Conservation (phyloP, 1,140 invertebrate species). For the Bombus superbus region DNA sequence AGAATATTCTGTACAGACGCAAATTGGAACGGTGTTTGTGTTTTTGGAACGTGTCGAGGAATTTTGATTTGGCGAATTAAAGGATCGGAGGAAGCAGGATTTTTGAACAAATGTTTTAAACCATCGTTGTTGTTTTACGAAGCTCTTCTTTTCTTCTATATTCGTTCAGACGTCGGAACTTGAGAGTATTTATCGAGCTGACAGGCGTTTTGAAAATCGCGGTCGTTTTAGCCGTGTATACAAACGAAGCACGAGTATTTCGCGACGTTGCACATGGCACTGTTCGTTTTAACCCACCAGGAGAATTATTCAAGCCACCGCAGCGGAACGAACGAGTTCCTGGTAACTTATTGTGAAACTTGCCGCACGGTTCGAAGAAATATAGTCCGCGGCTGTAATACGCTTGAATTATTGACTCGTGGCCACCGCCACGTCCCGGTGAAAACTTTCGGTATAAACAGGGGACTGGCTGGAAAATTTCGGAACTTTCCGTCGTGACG, state of each 20-base stretch:
- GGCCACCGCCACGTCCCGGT: neutral
- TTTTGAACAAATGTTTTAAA: too few relatives aligned
- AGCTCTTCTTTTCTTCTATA: too few relatives aligned
- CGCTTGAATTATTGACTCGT: constrained; percentile 27
- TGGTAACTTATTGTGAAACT: constrained; percentile 32
- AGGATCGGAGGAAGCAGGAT: too few relatives aligned
- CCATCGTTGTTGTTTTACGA: too few relatives aligned
- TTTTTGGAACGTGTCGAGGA: too few relatives aligned
- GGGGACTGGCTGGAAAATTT: neutral
- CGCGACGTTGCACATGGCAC: neutral
- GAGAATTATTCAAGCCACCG: constrained; percentile 22
- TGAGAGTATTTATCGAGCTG: neutral
- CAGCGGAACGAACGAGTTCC: constrained; percentile 15
- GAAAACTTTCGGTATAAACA: constrained; percentile 3
- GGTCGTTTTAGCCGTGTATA: neutral
- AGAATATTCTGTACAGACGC: too few relatives aligned
- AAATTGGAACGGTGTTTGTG: too few relatives aligned
- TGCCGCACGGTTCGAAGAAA: constrained; percentile 2
- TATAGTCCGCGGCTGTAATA: constrained; percentile 19
- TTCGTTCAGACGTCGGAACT: too few relatives aligned
- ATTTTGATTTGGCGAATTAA: too few relatives aligned
- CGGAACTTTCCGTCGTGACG: neutral
- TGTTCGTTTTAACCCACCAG: neutral
- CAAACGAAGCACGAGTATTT: neutral
- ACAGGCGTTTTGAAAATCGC: neutral